Evolutionary conservation across 2,113 vertebrate species (phyloP).

Genomic region (Anseranas semipalmata): DNA sequence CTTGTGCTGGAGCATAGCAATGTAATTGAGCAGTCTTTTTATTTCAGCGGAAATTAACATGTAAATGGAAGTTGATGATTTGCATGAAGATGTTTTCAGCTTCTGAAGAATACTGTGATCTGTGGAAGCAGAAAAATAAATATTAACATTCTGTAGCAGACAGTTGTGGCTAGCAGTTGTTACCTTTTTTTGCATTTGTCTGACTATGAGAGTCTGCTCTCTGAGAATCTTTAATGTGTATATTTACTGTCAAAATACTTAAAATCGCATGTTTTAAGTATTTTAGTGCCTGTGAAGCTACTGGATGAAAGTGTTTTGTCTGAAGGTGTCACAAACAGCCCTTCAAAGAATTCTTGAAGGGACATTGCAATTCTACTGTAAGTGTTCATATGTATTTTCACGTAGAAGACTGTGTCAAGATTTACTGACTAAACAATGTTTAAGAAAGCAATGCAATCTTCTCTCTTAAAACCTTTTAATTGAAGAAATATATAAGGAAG

Average conservation of each 20-base stretch:
- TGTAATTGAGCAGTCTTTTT: neutral
- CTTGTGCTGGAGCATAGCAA: neutral
- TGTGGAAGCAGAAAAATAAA: neutral
- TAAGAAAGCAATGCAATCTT: neutral
- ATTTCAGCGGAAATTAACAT: neutral
- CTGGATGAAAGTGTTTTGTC: neutral
- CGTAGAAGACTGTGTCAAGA: neutral
- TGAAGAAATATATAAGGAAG: neutral
- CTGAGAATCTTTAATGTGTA: neutral
- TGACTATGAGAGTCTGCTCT: neutral
- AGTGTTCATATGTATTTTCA: neutral
- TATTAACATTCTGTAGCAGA: neutral
- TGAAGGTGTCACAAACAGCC: neutral
- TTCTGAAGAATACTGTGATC: neutral
- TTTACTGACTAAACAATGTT: neutral
- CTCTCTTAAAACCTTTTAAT: neutral
- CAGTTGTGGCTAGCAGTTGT: neutral
- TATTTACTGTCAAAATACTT: neutral
- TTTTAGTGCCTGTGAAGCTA: neutral
- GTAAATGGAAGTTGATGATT: neutral
- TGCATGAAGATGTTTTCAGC: neutral
- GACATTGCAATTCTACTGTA: neutral
- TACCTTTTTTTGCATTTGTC: neutral
- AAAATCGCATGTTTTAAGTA: neutral
- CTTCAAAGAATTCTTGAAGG: neutral